Conservation (phyloP, 64 coral and sea anemone genomes). For the Pocillopora damicornis region DNA sequence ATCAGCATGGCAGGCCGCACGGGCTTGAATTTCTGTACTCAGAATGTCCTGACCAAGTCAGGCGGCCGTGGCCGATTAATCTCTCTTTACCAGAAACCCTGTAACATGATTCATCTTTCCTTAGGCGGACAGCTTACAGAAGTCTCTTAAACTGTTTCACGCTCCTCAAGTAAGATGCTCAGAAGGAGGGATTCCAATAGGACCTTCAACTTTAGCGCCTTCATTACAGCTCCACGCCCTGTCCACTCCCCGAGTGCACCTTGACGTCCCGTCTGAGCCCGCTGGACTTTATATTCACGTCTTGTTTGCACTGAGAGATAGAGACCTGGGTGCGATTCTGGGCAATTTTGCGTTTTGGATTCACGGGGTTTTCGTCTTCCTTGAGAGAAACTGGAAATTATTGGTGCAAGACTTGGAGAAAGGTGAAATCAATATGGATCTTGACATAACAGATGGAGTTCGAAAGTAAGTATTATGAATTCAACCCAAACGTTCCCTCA, state of each 20-base stretch:
- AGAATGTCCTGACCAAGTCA: no score
- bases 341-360: conserved; percentile 56
- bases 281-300: conserved; percentile 55
- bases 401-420: conserved; percentile 35
- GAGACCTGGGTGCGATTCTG: conserved; percentile 37
- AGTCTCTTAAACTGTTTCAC: conserved; percentile 33
- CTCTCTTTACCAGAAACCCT: no score
- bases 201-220: conserved; percentile 31
- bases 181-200: conserved; percentile 30
- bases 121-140: conserved; percentile 28
- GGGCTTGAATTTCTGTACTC: no score
- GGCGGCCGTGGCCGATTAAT: no score
- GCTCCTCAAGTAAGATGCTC: conserved; percentile 28
- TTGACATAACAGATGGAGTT: conserved; percentile 38
- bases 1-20: no score
- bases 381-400: conserved; percentile 57
- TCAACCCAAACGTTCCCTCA: neutral
- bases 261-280: conserved; percentile 3
- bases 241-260: conserved; percentile 24
- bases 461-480: conserved; percentile 33
- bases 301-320: conserved; percentile 57
- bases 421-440: conserved; percentile 40
- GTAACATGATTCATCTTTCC: neutral
- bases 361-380: conserved; percentile 55
- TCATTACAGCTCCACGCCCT: conserved; percentile 30